Evolutionary conservation across 2,888 invertebrate genomes (phyloP).

Genomic region (Gortyna flavago): DNA sequence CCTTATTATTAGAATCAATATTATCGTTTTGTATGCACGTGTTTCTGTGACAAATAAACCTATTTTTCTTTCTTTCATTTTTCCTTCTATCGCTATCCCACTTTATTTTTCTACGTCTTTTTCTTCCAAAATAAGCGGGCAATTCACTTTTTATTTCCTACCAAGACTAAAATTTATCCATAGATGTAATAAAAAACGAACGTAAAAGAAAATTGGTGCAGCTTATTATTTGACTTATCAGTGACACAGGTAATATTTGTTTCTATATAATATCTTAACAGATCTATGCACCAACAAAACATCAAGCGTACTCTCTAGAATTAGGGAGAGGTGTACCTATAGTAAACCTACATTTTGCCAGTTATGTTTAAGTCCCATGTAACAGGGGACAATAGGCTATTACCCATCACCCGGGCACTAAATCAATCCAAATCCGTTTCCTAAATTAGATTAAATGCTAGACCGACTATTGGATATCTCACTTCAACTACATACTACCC

Average conservation of each 20-base stretch:
- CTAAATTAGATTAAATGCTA: not conserved
- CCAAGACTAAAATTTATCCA: not conserved
- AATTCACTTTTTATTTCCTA: not conserved
- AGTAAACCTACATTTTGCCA: not conserved
- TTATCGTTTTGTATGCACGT: too few species aligned
- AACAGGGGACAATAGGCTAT: too few species aligned
- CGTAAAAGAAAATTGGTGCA: not conserved
- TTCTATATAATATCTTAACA: not conserved
- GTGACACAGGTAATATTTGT: not conserved
- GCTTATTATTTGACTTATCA: too few species aligned
- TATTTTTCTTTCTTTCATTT: too few species aligned
- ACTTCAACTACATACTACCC: slow-evolving; percentile 9
- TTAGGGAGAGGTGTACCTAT: too few species aligned
- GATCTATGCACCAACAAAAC: too few species aligned
- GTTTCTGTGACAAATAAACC: too few species aligned
- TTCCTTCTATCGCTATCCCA: not conserved
- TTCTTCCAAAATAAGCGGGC: not conserved
- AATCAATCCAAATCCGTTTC: not conserved
- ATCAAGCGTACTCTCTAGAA: too few species aligned
- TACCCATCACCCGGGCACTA: not conserved
- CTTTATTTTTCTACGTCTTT: not conserved
- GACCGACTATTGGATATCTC: slow-evolving; percentile 8
- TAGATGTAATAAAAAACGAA: not conserved
- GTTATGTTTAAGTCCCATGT: not conserved
- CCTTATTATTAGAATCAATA: too few species aligned